phyloP scores from a whole-genome alignment of 2,113 vertebrate genomes.

The Phoenicopterus ruber region DNA sequence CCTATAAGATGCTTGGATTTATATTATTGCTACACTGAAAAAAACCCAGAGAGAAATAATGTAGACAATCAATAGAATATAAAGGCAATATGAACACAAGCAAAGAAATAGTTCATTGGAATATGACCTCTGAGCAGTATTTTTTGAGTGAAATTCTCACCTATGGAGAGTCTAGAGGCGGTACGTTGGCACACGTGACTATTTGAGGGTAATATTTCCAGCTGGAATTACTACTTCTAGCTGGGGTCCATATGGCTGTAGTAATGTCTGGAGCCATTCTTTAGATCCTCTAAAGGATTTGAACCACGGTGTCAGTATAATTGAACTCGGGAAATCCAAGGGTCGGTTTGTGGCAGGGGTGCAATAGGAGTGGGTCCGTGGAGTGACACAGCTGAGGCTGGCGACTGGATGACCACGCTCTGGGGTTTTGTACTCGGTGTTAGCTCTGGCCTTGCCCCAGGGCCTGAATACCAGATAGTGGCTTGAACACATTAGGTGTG shows the following conservation, averaged over 20 bases:
- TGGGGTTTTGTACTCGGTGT: neutral
- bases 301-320: rapidly evolving
- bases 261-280: neutral
- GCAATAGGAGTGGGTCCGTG: rapidly evolving
- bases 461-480: neutral
- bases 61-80: neutral
- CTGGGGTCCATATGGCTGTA: neutral
- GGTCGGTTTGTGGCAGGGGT: neutral
- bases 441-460: neutral
- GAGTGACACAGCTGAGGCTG: neutral
- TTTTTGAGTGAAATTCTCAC: neutral
- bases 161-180: neutral
- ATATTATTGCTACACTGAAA: neutral
- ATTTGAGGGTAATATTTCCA: neutral
- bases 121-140: neutral
- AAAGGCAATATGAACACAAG: neutral
- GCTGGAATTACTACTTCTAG: neutral
- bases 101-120: neutral
- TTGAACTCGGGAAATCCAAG: neutral
- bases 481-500: neutral
- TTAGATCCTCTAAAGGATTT: neutral
- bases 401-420: rapidly evolving
- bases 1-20: neutral
- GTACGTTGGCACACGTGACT: neutral
- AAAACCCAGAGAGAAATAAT: neutral